Evolutionary conservation across 1,140 invertebrate genomes (phyloP), one percentile per base, ranked within the genome.

Genomic region (Harpegnathos saltator): DNA sequence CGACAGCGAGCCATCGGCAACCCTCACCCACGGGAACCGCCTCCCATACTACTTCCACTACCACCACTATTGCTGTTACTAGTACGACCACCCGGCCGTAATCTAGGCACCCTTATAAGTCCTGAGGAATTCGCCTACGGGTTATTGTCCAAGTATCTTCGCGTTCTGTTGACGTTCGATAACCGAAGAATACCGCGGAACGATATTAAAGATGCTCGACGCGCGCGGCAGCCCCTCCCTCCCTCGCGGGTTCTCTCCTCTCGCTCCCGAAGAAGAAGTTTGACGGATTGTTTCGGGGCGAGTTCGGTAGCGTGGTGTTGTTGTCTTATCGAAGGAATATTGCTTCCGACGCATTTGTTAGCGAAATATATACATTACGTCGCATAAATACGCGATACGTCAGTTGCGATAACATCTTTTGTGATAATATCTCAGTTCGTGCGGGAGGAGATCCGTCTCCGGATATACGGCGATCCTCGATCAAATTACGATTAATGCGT

Each of bases 131-230:
- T 89, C 83, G 83, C 86, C 87, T 85, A 83, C 83, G 73, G 85
- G 77, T 87, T 85, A 85, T 87, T 85, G 87, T 85, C 72, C 83
- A 87, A 88, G 77, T 87, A 88, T 88, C 66, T 81, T 75, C 74
- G n/a, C n/a, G 81, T 58, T 58, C 69, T 84, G 74, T 69, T 83
- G 81, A 84, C 85, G 81, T 78, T 87, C 81, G 68, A 87, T 87
- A 87, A 87, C 85, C 66, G 71, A 85, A 84, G 73, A 83, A 86
- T 74, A 86, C 65, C 61, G 50, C 38, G 33, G 56, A 59, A 73
- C 38, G 50, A 74, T 81, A 85, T 80, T 80, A 71, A 69, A 29
- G 52, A 48, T 17, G 14, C 22, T 48, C 22, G 33, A 11, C 33
- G 7, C 33, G n/a, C 24, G 0, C 12, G 12, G 29, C n/a, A n/a